phyloP scores from a whole-genome alignment of 2,113 vertebrate genomes.

The Hippocampus barbouri region DNA sequence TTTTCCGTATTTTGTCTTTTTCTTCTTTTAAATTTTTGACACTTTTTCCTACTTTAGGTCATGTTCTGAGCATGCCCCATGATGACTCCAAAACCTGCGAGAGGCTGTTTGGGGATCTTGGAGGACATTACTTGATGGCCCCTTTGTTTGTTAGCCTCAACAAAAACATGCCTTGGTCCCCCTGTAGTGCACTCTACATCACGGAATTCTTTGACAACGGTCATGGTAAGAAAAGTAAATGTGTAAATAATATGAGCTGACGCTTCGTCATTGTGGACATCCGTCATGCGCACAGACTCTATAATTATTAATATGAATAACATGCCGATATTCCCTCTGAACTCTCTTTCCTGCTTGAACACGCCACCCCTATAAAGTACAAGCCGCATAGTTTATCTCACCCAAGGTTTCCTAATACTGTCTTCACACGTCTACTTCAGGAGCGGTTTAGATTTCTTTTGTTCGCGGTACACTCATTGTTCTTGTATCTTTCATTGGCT shows the following conservation, averaged over 20 bases:
- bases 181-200: constrained; percentile 89
- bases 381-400: constrained; percentile 34
- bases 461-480: background rate
- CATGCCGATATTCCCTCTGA: constrained; percentile 29
- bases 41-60: constrained; percentile 69
- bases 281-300: constrained; percentile 8
- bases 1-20: background rate
- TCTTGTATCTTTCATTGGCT: constrained; percentile 40
- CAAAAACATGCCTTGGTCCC: constrained; percentile 88
- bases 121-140: constrained; percentile 86
- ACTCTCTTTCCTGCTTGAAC: constrained; percentile 52
- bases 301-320: constrained; percentile 38
- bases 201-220: constrained; percentile 94
- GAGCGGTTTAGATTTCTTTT: background rate
- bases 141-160: constrained; percentile 85
- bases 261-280: constrained; percentile 13
- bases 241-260: constrained; percentile 16
- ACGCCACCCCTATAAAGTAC: constrained; percentile 50
- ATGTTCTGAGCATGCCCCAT: constrained; percentile 94
- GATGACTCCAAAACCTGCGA: constrained; percentile 91
- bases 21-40: background rate
- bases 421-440: constrained; percentile 21
- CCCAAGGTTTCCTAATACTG: constrained; percentile 13
- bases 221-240: constrained; percentile 73
- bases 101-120: constrained; percentile 80